Conservation (phyloP, 2,797 vertebrate species). For the Choloepus didactylus region DNA sequence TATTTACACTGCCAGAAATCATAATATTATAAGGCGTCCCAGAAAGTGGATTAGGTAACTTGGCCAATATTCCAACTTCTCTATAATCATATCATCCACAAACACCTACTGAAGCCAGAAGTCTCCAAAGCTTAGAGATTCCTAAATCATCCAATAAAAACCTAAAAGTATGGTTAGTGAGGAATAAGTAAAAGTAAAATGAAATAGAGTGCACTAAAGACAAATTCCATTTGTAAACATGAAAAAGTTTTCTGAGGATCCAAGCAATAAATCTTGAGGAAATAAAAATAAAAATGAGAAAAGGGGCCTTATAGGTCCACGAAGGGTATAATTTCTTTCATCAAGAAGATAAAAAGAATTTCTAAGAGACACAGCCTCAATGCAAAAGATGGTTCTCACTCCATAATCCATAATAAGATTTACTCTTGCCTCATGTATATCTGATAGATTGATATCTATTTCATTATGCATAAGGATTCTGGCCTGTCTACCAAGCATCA, state of each 20-base stretch:
- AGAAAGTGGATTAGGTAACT: rapidly evolving
- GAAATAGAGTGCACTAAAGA: not conserved
- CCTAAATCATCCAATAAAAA: not conserved
- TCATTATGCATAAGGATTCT: not conserved
- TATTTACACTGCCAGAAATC: too few species aligned
- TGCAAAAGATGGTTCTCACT: too few species aligned
- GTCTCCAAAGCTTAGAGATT: not conserved
- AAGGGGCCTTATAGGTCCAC: rapidly evolving
- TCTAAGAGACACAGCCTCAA: not conserved
- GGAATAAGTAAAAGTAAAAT: not conserved
- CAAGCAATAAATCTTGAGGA: not conserved
- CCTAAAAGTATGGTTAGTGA: not conserved
- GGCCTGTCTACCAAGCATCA: not conserved
- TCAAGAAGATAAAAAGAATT: too few species aligned
- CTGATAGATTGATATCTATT: too few species aligned
- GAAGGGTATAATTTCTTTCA: rapidly evolving
- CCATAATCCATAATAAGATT: too few species aligned
- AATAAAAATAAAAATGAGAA: not conserved
- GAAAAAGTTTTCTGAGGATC: not conserved
- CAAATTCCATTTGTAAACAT: not conserved
- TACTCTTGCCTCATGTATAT: too few species aligned
- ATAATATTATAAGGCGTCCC: not conserved
- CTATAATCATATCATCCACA: rapidly evolving
- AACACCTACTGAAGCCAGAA: not conserved
- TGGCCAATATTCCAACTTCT: not conserved